Percentiles rank a stretch among this genome's conserved stretches.
Evolutionary conservation across 2,113 vertebrate species (phyloP).

Genomic region (Gavialis gangeticus): DNA sequence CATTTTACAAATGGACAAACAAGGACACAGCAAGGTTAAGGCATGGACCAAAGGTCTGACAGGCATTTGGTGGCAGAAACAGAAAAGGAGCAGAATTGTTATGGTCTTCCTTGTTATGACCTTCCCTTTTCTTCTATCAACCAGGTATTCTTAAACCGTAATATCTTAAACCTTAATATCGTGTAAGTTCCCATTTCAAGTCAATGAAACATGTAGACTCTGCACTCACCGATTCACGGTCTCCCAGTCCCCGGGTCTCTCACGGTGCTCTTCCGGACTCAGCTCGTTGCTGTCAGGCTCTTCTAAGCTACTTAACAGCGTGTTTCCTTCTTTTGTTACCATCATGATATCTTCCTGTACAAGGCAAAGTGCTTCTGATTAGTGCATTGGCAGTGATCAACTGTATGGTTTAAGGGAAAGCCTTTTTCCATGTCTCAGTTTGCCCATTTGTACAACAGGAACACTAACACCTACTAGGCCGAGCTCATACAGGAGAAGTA

Average conservation of each 20-base stretch:
- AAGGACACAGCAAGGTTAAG: not conserved
- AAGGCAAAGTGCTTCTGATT: conserved; percentile 28
- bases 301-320: conserved; percentile 90
- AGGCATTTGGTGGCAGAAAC: not conserved
- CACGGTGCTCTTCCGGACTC: conserved; percentile 77
- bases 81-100: not conserved
- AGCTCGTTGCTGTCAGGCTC: conserved; percentile 75
- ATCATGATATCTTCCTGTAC: conserved; percentile 89
- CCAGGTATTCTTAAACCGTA: not conserved
- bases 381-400: not conserved
- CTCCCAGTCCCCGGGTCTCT: conserved; percentile 90
- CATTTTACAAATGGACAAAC: fast-evolving
- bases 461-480: not conserved
- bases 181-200: not conserved
- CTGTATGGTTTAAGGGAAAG: not conserved
- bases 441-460: not conserved
- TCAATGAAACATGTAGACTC: fast-evolving
- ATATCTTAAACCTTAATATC: fast-evolving
- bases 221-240: conserved; percentile 90
- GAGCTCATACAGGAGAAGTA: not conserved
- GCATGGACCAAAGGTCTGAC: not conserved
- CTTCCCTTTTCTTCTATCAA: not conserved
- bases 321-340: conserved; percentile 90
- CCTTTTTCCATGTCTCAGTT: not conserved
- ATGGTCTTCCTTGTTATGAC: not conserved